Base-by-base conservation (phyloP, 1,140 invertebrate species). In the Cephus cinctus region DNA sequence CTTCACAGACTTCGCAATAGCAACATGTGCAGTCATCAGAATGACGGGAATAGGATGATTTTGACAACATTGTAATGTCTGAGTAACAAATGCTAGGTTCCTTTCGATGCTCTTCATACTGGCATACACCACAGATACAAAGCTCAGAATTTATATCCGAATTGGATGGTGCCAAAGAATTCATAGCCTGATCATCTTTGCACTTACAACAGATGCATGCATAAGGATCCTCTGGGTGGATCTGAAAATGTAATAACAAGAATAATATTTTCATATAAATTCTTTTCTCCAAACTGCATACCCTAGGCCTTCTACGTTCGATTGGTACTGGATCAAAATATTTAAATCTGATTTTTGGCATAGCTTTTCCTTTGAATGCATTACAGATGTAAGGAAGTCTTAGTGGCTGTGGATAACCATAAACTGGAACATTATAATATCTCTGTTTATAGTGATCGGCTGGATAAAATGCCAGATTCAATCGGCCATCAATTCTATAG, bases 401-500 rank as follows among this genome's bases (percentile, higher is more conserved):
- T 20, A 41, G 20, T 3, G 39, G 39, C 22, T 41, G 39, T n/a
- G 39, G 39, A 23, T 11, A 19, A 2, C 14, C 11, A 22, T 41
- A 41, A 23, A n/a, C 4, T 21, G 39, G 39, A 22, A 41, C 39
- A 21, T 41, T 14, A 15, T 41, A 41, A 23, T 41, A 41, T n/a
- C 18, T n/a, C 11, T 41, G 39, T 41, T 41, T 41, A 21, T 41
- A 41, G 22, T 15, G 39, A 41, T 41, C 39, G 42, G 35, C 48
- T 73, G 75, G 73, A 52, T 81, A 79, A 54, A 75, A 77, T 2
- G 80, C 81, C 3, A 78, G 69, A 22, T 76, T 54, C n/a, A 76
- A 61, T 12, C 67, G 54, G 0, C 67, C 71, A 65, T 81, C 77
- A 0, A 80, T 74, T 45, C 64, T 64, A 50, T 82, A 83, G 4